Base-by-base conservation (phyloP, 1,140 invertebrate genomes). In the Mercenaria mercenaria region DNA sequence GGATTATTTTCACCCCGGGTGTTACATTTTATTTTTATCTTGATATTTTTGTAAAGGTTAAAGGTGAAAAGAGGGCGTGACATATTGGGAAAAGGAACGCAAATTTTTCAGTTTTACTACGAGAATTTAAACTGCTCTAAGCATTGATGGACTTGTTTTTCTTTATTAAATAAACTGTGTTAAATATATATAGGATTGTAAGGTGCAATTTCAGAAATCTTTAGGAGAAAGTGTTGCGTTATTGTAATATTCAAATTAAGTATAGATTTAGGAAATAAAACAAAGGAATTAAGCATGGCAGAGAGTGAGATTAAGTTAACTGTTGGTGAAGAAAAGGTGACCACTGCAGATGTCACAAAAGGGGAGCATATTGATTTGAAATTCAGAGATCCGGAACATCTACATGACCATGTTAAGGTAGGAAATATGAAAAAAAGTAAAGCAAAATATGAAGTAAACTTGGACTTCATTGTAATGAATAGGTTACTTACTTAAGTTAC, bases 341-440 rank as follows among this genome's bases (percentile, higher is more conserved):
- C 47, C 10, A 77, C 29, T 2, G 80, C 18, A 2, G 77, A 85
- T 41, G 90, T 64, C n/a, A 84, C 52, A 20, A 69, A 80, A 37
- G 83, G 69, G 1, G n/a, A 72, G 41, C 76, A n/a, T 43, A 47
- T 91, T 39, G 90, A 91, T 39, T 15, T 91, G 15, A 76, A 83
- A 29, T 41, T 64, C 41, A 34, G 90, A 43, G 90, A 91, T 59
- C 90, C 90, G 3, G 80, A 82, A 64, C 56, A 91, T 26, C 39
- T 84, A 18, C 88, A 91, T 52, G 61, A 83, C 1, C 37, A 84
- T 61, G 26, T 88, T 11, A 88, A 89, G 85, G 90, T 91, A 84
- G 37, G 74, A 26, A n/a, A n/a, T 20, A 50, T 50, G 20, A 11
- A 11, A 50, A 50, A 20, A 69, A 69, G n/a, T n/a, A n/a, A n/a